These are phyloP conservation scores for Discoglossus pictus DNA, from an alignment of 2,797 vertebrate species.

Conservation along the genomic window DNA sequence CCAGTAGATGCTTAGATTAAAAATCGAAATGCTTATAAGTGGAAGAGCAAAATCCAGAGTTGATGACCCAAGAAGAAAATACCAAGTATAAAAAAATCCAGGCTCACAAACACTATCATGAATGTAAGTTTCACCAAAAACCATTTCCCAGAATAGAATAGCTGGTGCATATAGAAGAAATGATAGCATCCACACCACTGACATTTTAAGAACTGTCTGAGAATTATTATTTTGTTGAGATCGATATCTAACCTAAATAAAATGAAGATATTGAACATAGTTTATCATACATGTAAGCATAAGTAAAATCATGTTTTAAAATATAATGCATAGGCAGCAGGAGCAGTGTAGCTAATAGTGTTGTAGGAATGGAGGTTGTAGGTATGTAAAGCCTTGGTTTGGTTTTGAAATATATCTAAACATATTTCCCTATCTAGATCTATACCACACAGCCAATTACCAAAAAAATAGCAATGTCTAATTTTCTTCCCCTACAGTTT, in stretches of 20 bases:
- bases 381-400: too few relatives aligned
- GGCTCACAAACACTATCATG: constrained; percentile 65
- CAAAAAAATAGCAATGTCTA: too few relatives aligned
- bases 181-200: constrained; percentile 67
- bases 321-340: too few relatives aligned
- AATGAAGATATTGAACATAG: too few relatives aligned
- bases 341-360: too few relatives aligned
- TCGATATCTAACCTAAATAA: constrained; percentile 67
- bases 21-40: constrained; percentile 80
- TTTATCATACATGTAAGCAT: too few relatives aligned
- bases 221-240: constrained; percentile 68
- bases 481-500: too few relatives aligned
- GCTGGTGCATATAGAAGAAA: constrained; percentile 69
- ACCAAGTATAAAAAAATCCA: constrained; percentile 76
- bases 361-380: too few relatives aligned
- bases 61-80: constrained; percentile 72
- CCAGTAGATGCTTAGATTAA: constrained; percentile 78
- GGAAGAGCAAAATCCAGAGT: constrained; percentile 77
- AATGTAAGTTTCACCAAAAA: constrained; percentile 63
- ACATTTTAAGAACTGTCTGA: constrained; percentile 64
- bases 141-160: constrained; percentile 70
- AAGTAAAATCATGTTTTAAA: too few relatives aligned
- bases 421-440: too few relatives aligned
- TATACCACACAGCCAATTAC: too few relatives aligned
- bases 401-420: too few relatives aligned